Base-by-base conservation (phyloP, 2,797 vertebrate species). In the Syngnathus rostellatus region DNA sequence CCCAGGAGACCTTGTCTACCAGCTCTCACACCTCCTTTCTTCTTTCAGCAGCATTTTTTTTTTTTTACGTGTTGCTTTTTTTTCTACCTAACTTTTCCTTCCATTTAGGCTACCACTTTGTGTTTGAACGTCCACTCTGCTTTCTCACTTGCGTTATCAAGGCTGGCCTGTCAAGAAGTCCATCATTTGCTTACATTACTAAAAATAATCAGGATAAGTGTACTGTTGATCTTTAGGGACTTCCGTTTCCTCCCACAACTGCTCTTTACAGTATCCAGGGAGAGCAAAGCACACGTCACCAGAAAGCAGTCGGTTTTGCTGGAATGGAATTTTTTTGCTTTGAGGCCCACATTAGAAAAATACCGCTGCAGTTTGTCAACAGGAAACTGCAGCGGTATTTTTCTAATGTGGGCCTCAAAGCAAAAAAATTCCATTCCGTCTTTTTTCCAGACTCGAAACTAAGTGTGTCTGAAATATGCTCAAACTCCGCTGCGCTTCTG, bases 1-100 rank as follows among this genome's bases (percentile, higher is more conserved):
- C 76, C 72, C 80, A 74, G 86, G 85, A 81, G 72, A 72, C 72
- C 64, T 85, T 88, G 84, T 88, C 87, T 88, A 86, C 76, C 68
- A 68, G 64, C 50, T 46, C 45, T 68, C n/a, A 9, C 48, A 9
- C 25, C 59, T 71, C 62, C 23, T 72, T 50, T 69, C 58, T 76
- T 73, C 57, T 17, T 31, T 63, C 51, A 11, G 57, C 0, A 6
- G 14, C 31, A 19, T 59, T 17, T 7, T 3, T 31, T 7, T 3
- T 31, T 38, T 57, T 16, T 37, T 16, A 25, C 53, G 1, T 25
- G 14, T 6, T 55, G 21, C 21, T 43, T 55, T 25, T 23, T 11
- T 55, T 21, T 55, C 3, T 23, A 31, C 53, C 53, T 23, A 25
- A 25, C 17, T 48, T 48, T 16, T 48, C 46, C 46, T 16, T 48